Percentiles rank a stretch among this genome's conserved stretches.
Conservation (phyloP, 2,888 invertebrate genomes). For the Apotomis betuletana region DNA sequence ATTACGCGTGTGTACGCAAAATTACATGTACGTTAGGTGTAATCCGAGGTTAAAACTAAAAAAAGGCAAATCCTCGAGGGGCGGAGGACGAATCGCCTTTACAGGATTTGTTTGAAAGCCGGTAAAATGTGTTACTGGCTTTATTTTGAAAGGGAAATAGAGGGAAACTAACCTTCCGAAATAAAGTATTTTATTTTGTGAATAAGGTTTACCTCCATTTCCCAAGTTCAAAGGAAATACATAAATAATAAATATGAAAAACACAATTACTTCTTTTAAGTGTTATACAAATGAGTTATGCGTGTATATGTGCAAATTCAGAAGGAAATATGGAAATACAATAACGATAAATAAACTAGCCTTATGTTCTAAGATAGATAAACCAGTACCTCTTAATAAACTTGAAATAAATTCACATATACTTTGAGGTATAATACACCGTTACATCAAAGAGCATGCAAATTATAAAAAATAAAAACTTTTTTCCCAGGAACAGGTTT, state of each 20-base stretch:
- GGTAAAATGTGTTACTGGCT: slow-evolving; percentile 23
- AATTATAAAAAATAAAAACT: no score
- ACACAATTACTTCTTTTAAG: neutral
- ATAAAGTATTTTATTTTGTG: neutral
- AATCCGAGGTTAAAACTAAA: slow-evolving; percentile 37
- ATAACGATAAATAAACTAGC: no score
- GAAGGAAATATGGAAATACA: no score
- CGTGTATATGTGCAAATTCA: no score
- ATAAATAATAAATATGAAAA: neutral
- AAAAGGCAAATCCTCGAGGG: slow-evolving; percentile 35
- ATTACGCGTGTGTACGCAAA: slow-evolving; percentile 8
- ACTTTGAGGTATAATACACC: no score
- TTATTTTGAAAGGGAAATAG: slow-evolving; percentile 19
- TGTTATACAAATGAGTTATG: no score
- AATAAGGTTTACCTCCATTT: neutral
- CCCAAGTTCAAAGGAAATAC: neutral
- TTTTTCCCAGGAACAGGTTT: no score
- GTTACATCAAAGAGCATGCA: no score
- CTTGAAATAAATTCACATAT: no score
- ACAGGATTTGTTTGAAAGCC: slow-evolving; percentile 36
- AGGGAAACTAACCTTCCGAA: slow-evolving; percentile 1
- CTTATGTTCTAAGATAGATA: no score
- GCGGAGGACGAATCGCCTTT: slow-evolving; percentile 31
- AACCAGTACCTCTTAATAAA: no score
- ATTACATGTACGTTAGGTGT: slow-evolving; percentile 30